Evolutionary conservation across 2,888 invertebrate genomes (phyloP).

Genomic region (Alloplasta piceator): DNA sequence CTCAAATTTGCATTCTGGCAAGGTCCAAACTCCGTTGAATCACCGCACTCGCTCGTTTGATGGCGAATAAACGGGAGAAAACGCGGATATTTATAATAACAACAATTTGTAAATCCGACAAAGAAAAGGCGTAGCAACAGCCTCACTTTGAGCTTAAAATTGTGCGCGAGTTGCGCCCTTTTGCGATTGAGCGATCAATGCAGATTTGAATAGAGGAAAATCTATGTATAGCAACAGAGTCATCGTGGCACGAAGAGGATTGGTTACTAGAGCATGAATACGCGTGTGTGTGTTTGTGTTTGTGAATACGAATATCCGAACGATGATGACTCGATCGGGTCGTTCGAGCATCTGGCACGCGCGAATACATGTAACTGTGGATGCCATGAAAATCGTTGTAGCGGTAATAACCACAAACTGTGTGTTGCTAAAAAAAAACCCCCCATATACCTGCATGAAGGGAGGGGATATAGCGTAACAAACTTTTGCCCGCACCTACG

Average conservation of each 20-base stretch:
- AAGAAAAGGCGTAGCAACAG: too few species aligned
- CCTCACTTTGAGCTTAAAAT: too few species aligned
- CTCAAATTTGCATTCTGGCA: constrained; percentile 5
- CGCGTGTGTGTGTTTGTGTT: constrained; percentile 10
- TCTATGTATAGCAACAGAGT: constrained; percentile 14
- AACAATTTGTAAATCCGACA: too few species aligned
- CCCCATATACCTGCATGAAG: too few species aligned
- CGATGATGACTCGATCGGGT: constrained; percentile 47
- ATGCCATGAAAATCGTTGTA: constrained; percentile 35
- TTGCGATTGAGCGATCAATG: background rate
- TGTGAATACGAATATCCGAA: constrained; percentile 14
- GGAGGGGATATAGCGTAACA: too few species aligned
- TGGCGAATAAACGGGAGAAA: constrained; percentile 3
- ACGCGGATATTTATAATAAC: background rate
- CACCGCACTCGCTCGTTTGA: too few species aligned
- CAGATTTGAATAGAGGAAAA: constrained; percentile 16
- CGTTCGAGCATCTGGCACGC: constrained; percentile 39
- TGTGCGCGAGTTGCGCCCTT: too few species aligned
- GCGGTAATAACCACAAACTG: constrained; percentile 24
- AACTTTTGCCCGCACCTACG: too few species aligned
- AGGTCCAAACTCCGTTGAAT: too few species aligned
- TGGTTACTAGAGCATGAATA: constrained; percentile 32
- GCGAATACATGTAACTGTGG: constrained; percentile 40
- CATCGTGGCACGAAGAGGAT: constrained; percentile 25
- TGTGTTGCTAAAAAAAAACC: background rate